These are phyloP conservation scores for Aegotheles bennettii DNA, from an alignment of 2,113 vertebrate species.

Conservation along the genomic window DNA sequence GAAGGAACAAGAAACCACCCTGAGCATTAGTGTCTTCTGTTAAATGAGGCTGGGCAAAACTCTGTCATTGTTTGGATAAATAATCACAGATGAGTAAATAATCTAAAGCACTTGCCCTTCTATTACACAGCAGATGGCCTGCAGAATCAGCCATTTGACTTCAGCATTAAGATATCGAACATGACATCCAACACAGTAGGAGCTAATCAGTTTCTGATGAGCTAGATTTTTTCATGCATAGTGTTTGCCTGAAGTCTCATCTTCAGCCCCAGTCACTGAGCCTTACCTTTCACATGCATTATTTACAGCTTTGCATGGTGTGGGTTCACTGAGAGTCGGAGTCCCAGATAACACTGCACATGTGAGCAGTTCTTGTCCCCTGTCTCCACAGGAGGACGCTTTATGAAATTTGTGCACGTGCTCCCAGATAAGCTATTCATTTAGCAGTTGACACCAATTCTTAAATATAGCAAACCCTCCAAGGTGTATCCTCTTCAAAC, in stretches of 20 bases:
- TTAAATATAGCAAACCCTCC: background rate
- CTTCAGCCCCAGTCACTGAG: background rate
- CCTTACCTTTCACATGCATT: background rate
- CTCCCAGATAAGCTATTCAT: background rate
- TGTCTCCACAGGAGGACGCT: accelerated
- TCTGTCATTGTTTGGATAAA: background rate
- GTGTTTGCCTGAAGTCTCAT: background rate
- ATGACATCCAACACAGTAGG: background rate
- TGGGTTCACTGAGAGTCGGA: background rate
- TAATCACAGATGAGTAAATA: background rate
- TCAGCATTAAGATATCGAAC: background rate
- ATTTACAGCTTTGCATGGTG: background rate
- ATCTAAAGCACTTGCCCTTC: background rate
- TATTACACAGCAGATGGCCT: background rate
- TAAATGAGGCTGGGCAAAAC: background rate
- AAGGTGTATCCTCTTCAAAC: conserved; percentile 2
- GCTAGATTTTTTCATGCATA: background rate
- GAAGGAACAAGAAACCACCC: background rate
- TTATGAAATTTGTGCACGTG: accelerated
- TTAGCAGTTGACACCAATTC: background rate
- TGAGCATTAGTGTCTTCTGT: background rate
- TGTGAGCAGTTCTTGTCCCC: background rate
- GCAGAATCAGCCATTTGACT: background rate
- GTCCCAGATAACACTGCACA: accelerated
- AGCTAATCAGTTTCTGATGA: background rate